Conservation (phyloP, 2,113 vertebrate species). For the Emydura subglobosa region DNA sequence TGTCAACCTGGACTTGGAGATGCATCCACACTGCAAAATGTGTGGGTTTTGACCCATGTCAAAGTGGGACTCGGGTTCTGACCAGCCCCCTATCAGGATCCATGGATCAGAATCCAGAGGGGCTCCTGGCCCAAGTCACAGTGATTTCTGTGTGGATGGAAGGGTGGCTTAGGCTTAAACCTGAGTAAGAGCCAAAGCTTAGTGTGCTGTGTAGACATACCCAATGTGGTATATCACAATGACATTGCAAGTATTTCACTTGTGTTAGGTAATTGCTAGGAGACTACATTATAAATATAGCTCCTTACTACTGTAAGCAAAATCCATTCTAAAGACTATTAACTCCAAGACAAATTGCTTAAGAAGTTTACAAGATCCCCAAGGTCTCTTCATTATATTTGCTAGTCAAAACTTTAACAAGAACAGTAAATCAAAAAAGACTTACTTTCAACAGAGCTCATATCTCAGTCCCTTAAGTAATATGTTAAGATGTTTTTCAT, state of each 20-base stretch:
- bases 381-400: conserved; percentile 22
- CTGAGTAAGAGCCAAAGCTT: not conserved
- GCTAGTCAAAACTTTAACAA: conserved; percentile 60
- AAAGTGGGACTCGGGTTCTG: not conserved
- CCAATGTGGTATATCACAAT: not conserved
- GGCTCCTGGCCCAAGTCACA: not conserved
- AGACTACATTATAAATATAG: conserved; percentile 11
- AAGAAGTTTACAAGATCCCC: not conserved
- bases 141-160: not conserved
- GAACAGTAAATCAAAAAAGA: conserved; percentile 65
- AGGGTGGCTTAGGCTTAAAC: not conserved
- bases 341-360: conserved; percentile 6
- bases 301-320: not conserved
- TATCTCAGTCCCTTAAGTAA: not conserved
- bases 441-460: conserved; percentile 20
- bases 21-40: not conserved
- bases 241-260: not conserved
- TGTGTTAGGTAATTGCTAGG: conserved; percentile 20
- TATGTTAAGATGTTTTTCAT: conserved; percentile 47
- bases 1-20: not conserved
- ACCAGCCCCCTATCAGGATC: not conserved
- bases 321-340: conserved; percentile 15
- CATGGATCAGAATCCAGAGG: not conserved
- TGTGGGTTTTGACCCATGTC: not conserved
- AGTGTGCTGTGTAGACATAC: not conserved